Percentiles rank a stretch among this genome's conserved stretches.
phyloP scores from a whole-genome alignment of 2,888 invertebrate genomes.

The Mythimna pallens region DNA sequence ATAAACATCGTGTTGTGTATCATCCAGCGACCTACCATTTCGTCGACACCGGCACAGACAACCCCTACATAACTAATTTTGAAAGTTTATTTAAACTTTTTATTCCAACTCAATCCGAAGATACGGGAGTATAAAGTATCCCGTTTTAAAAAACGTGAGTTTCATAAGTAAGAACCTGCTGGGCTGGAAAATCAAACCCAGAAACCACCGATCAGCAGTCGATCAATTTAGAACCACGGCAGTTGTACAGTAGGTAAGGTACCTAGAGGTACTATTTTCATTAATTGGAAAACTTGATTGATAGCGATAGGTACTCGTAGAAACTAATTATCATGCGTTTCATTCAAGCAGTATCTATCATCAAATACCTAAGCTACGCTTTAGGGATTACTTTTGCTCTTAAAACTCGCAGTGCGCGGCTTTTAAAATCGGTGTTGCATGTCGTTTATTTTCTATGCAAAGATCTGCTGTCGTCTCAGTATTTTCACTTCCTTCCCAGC shows the following conservation, averaged over 20 bases:
- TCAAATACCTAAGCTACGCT: not conserved
- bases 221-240: not conserved
- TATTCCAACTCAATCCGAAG: too few relatives aligned
- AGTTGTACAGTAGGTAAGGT: not conserved
- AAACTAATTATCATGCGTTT: too few relatives aligned
- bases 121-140: too few relatives aligned
- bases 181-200: not conserved
- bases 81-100: too few relatives aligned
- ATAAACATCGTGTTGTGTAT: too few relatives aligned
- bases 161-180: not conserved
- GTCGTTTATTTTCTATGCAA: slow-evolving; percentile 15
- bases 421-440: slow-evolving; percentile 15
- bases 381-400: slow-evolving; percentile 8
- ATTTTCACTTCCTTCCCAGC: slow-evolving; percentile 41
- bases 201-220: not conserved
- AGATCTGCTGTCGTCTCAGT: slow-evolving; percentile 21
- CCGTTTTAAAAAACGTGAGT: too few relatives aligned
- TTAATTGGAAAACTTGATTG: not conserved
- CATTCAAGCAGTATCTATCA: not conserved
- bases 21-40: too few relatives aligned
- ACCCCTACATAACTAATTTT: too few relatives aligned
- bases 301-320: too few relatives aligned
- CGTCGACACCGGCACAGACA: too few relatives aligned
- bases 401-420: not conserved
- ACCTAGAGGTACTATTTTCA: not conserved